These are phyloP conservation scores for mouse (Mus musculus) DNA, from an alignment of 2,113 vertebrate species.

Conservation along the genomic window DNA sequence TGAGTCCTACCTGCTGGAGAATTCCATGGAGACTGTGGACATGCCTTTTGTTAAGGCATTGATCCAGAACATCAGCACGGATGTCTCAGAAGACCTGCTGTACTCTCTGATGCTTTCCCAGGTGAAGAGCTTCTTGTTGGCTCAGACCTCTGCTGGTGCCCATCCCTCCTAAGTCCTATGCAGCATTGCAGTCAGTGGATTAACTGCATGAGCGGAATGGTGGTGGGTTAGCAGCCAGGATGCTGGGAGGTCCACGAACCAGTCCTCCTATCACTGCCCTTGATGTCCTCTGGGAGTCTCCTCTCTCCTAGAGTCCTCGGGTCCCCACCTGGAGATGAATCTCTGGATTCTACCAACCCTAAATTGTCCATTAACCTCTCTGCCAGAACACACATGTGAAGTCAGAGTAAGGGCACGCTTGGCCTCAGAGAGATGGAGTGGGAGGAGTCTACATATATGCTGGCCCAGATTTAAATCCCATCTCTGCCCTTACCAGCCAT, in stretches of 20 bases:
- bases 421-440: too few relatives aligned
- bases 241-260: not conserved
- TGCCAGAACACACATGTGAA: not conserved
- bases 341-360: not conserved
- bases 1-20: slow-evolving; percentile 54
- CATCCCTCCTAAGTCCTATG: not conserved
- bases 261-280: not conserved
- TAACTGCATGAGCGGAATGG: not conserved
- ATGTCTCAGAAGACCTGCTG: slow-evolving; percentile 51
- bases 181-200: not conserved
- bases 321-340: not conserved
- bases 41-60: slow-evolving; percentile 51
- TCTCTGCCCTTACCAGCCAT: not conserved
- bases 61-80: slow-evolving; percentile 67
- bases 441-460: not conserved
- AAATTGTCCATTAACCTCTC: not conserved
- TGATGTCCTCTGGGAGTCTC: not conserved
- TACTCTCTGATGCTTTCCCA: slow-evolving; percentile 64
- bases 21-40: rapidly evolving
- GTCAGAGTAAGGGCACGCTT: not conserved
- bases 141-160: not conserved
- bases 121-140: slow-evolving; percentile 67
- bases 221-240: not conserved
- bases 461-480: not conserved
- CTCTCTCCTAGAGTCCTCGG: not conserved